Base-by-base conservation (phyloP, 1,140 invertebrate species). In the Lepidotrigona ventralis region DNA sequence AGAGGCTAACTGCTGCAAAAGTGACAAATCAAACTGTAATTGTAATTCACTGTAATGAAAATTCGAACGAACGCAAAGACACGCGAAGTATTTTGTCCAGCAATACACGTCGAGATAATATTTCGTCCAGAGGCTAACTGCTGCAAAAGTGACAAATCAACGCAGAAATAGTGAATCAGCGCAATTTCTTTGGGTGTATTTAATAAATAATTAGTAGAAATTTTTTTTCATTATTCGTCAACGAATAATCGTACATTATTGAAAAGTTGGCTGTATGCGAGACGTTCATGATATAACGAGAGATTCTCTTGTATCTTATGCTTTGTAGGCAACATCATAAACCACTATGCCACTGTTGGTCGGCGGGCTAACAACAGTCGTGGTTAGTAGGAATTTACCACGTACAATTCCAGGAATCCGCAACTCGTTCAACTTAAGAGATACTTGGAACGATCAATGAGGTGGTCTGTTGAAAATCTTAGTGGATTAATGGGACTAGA, bases 351-450 rank as follows among this genome's bases (percentile, higher is more conserved):
- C 21, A 23, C 66, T 29, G 19, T 69, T 39, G 66, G 66, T 1
- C 39, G 2, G 66, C 66, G 1, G 17, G 26, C 66, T 39, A 70
- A 39, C 21, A 70, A 23, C 23, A 46, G 39, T 46, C 39, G 23
- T 70, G 39, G 39, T 70, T 23, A 46, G 39, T 70, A 70, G 39
- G 69, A 70, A 70, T 70, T 70, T 46, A 46, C 23, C 39, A 29
- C 66, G 66, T 23, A 69, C 66, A 69, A 70, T 70, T 70, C 33
- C 69, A 70, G 39, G 39, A 70, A 70, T 70, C 15, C 39, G 21
- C 69, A n/a, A 46, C 39, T 70, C 23, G 21, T 70, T 70, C 21
- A 3, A 70, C 39, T 70, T 39, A 17, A n/a, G 69, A 70, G 39
- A 70, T 70, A 70, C 33, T 70, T 46, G 21, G 2, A 46, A n/a